phyloP scores from a whole-genome alignment of 2,888 invertebrate species.

The Erannis defoliaria region DNA sequence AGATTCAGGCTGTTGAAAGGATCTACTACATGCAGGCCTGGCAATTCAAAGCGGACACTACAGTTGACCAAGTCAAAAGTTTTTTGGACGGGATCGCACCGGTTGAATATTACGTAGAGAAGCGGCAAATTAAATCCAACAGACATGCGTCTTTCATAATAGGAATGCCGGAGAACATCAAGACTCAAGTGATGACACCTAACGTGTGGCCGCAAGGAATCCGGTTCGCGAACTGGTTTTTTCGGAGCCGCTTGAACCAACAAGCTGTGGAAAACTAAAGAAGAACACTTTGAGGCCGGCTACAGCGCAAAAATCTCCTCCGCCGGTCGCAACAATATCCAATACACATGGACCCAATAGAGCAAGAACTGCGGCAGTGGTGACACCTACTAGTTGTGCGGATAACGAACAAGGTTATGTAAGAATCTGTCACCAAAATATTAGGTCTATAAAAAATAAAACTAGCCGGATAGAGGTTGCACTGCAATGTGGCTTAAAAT shows the following conservation, averaged over 20 bases:
- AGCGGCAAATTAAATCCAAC: constrained; percentile 12
- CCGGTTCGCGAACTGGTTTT: too few relatives aligned
- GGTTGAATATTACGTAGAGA: constrained; percentile 1
- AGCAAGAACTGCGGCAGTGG: too few relatives aligned
- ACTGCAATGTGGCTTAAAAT: constrained; percentile 1
- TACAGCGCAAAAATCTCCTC: too few relatives aligned
- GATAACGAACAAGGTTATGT: not conserved
- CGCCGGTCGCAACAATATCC: not conserved
- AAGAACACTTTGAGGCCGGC: too few relatives aligned
- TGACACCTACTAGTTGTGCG: not conserved
- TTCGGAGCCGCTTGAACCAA: constrained; percentile 3
- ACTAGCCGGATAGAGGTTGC: constrained; percentile 14
- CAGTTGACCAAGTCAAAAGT: not conserved
- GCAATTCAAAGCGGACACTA: too few relatives aligned
- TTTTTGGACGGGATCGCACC: constrained; percentile 12
- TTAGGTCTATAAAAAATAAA: constrained; percentile 12
- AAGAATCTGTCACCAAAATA: too few relatives aligned
- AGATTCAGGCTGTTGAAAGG: constrained; percentile 11
- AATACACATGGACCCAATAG: not conserved
- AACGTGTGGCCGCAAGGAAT: too few relatives aligned
- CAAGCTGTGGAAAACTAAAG: not conserved
- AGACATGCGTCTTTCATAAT: constrained; percentile 22
- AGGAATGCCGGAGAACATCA: constrained; percentile 13
- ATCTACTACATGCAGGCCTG: too few relatives aligned
- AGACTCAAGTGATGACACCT: constrained; percentile 1